phyloP scores from a whole-genome alignment of 2,797 vertebrate genomes.

The Chanos chanos region DNA sequence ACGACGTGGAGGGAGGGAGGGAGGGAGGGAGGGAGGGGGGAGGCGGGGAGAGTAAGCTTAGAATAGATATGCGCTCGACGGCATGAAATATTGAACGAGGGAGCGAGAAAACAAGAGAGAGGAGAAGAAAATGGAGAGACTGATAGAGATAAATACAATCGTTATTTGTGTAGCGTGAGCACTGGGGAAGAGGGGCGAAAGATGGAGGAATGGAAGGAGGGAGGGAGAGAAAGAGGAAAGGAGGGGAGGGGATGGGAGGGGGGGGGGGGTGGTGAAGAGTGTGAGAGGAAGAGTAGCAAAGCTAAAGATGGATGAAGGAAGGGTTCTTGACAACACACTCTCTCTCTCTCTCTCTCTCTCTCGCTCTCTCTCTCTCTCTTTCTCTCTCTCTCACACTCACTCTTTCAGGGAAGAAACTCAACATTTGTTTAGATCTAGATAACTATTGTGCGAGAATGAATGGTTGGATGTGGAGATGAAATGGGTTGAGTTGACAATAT shows the following conservation, averaged over 20 bases:
- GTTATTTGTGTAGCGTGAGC: constrained; percentile 54
- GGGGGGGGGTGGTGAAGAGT: constrained; percentile 51
- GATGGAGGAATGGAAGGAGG: neutral
- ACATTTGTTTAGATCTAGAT: constrained; percentile 55
- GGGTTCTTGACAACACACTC: constrained; percentile 39
- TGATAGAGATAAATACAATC: constrained; percentile 80
- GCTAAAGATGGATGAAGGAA: constrained; percentile 62
- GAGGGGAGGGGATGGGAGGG: constrained; percentile 13
- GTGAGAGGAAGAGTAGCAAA: constrained; percentile 36
- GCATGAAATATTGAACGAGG: constrained; percentile 79
- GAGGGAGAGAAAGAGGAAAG: neutral
- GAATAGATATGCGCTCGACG: constrained; percentile 76
- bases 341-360: too few relatives aligned
- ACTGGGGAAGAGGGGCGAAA: constrained; percentile 23
- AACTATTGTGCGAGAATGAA: constrained; percentile 60
- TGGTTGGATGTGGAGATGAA: constrained; percentile 44
- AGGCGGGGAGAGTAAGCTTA: constrained; percentile 61
- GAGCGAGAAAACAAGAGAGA: constrained; percentile 68
- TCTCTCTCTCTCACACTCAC: too few relatives aligned
- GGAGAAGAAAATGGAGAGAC: constrained; percentile 70
- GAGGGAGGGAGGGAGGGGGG: constrained; percentile 33
- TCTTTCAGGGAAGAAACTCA: constrained; percentile 13
- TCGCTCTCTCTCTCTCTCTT: too few relatives aligned
- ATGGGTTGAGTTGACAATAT: constrained; percentile 59
- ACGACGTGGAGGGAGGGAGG: neutral